These are phyloP conservation scores for Incurvaria masculella DNA, from an alignment of 2,888 invertebrate species.

Conservation along the genomic window DNA sequence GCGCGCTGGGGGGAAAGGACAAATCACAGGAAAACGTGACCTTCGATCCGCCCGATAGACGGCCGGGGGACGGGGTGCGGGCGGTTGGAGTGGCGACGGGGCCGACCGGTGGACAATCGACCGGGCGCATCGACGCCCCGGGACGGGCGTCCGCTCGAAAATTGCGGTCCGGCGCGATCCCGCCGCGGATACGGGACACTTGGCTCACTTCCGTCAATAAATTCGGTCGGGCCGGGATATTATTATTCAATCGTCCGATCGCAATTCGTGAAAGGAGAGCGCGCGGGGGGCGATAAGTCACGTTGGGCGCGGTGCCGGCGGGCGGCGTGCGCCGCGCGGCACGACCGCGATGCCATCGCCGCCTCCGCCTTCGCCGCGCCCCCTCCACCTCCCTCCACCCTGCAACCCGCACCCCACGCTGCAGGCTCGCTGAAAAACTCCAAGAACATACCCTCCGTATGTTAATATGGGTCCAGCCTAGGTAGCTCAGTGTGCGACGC, in stretches of 20 bases:
- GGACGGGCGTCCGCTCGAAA: constrained; percentile 33
- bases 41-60: background rate
- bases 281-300: constrained; percentile 53
- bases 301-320: constrained; percentile 52
- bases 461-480: no score
- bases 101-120: constrained; percentile 29
- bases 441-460: no score
- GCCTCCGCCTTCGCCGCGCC: constrained; percentile 29
- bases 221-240: constrained; percentile 52
- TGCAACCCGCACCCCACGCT: constrained; percentile 1
- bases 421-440: no score
- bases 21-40: background rate
- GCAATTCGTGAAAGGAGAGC: constrained; percentile 27
- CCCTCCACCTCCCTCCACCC: constrained; percentile 12
- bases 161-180: constrained; percentile 38
- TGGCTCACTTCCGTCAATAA: constrained; percentile 53
- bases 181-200: constrained; percentile 43
- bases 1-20: background rate
- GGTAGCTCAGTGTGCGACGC: no score
- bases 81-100: constrained; percentile 15
- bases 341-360: constrained; percentile 50
- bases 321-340: constrained; percentile 52
- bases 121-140: constrained; percentile 27
- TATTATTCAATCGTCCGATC: constrained; percentile 56
- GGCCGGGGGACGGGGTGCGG: constrained; percentile 16